Conservation (phyloP, 2,888 invertebrate genomes). For the Lithophane leautieri region DNA sequence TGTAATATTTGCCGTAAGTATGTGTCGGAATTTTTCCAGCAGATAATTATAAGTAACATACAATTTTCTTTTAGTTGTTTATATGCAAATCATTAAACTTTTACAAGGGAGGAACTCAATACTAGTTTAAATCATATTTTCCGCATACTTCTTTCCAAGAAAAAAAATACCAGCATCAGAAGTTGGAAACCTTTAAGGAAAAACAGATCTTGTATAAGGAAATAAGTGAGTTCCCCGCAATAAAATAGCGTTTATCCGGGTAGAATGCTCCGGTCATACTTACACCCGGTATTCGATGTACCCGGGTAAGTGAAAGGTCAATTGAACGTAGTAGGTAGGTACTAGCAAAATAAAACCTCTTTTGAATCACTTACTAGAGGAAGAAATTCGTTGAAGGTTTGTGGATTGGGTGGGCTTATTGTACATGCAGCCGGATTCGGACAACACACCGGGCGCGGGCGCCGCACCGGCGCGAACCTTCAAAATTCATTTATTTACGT, state of each 20-base stretch:
- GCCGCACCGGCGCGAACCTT: too few species aligned
- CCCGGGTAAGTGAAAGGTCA: conserved; percentile 60
- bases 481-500: too few species aligned
- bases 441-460: too few species aligned
- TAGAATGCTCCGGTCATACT: conserved; percentile 44
- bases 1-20: neutral
- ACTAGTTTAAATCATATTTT: neutral
- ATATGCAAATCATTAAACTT: neutral
- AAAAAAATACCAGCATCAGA: neutral
- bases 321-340: conserved; percentile 59
- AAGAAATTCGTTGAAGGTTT: conserved; percentile 46
- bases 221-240: conserved; percentile 51
- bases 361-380: conserved; percentile 58
- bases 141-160: neutral
- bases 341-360: conserved; percentile 62
- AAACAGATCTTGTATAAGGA: conserved; percentile 36
- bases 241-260: conserved; percentile 61
- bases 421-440: too few species aligned
- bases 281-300: conserved; percentile 49
- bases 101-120: neutral
- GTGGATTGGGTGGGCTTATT: neutral
- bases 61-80: too few species aligned
- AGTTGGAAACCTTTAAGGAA: conserved; percentile 49
- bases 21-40: neutral
- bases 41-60: too few species aligned